Conservation (phyloP, 2,888 invertebrate genomes). For the Tenthredo livida region DNA sequence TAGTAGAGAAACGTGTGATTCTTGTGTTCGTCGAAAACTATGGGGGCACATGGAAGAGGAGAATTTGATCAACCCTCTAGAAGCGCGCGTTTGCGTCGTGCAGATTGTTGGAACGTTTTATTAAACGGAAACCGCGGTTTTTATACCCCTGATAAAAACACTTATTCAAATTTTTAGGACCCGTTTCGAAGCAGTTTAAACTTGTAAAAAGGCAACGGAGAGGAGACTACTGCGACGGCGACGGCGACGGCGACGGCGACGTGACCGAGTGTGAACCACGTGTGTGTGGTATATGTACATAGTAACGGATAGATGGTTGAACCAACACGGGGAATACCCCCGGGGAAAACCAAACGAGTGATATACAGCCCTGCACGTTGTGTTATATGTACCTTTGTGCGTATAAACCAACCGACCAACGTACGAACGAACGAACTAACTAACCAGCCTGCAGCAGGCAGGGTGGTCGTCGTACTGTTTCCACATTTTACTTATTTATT, state of each 20-base stretch:
- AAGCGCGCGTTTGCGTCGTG: neutral
- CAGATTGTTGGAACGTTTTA: neutral
- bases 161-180: conserved; percentile 39
- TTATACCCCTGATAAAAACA: conserved; percentile 7
- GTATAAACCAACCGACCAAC: neutral
- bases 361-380: conserved; percentile 35
- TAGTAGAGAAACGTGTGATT: neutral
- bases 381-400: conserved; percentile 10
- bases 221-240: neutral
- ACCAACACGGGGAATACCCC: conserved; percentile 32
- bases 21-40: neutral
- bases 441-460: neutral
- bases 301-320: conserved; percentile 45
- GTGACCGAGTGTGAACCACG: conserved; percentile 46
- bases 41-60: neutral
- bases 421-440: neutral
- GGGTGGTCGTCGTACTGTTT: neutral
- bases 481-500: neutral
- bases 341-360: conserved; percentile 47
- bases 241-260: neutral
- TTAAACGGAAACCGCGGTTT: neutral
- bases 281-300: conserved; percentile 1
- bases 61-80: neutral
- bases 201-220: conserved; percentile 23
- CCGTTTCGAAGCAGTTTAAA: conserved; percentile 36